Conservation (phyloP, 2,113 vertebrate species). For the Peromyscus polionotus region DNA sequence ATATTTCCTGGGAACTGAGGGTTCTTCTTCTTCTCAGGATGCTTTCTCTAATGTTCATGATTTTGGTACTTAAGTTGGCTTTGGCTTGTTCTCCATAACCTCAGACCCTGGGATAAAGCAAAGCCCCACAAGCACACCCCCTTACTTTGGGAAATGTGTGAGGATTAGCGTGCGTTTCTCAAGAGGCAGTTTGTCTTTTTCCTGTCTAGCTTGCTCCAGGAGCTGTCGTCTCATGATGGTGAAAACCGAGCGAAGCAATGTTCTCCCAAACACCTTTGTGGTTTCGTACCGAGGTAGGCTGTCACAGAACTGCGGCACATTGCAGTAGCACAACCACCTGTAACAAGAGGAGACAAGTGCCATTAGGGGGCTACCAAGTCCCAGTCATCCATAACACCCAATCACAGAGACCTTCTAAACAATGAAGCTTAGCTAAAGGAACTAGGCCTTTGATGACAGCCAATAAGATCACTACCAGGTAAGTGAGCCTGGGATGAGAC, state of each 20-base stretch:
- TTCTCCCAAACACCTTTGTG: constrained; percentile 97
- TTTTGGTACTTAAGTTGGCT: neutral
- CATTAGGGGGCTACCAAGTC: neutral
- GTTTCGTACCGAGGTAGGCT: constrained; percentile 98
- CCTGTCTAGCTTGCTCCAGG: constrained; percentile 97
- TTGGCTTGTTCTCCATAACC: too few relatives aligned
- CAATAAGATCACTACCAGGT: neutral
- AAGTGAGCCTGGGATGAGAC: too few relatives aligned
- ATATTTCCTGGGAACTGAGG: too few relatives aligned
- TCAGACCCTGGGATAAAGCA: neutral
- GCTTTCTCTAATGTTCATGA: neutral
- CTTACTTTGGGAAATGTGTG: constrained; percentile 99
- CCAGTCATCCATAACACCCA: neutral
- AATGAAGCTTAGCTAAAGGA: neutral
- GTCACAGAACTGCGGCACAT: constrained; percentile 99
- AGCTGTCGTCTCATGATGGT: constrained; percentile 98
- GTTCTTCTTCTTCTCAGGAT: neutral
- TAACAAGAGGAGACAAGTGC: constrained; percentile 3
- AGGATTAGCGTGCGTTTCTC: constrained; percentile 99
- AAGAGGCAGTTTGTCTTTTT: constrained; percentile 98
- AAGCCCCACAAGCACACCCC: neutral
- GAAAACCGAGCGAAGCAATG: constrained; percentile 96
- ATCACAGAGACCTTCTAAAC: neutral
- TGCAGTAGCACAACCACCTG: constrained; percentile 99
- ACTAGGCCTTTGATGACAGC: neutral